Evolutionary conservation across 2,888 invertebrate species (phyloP).

Genomic region (Phragmatobia fuliginosa): DNA sequence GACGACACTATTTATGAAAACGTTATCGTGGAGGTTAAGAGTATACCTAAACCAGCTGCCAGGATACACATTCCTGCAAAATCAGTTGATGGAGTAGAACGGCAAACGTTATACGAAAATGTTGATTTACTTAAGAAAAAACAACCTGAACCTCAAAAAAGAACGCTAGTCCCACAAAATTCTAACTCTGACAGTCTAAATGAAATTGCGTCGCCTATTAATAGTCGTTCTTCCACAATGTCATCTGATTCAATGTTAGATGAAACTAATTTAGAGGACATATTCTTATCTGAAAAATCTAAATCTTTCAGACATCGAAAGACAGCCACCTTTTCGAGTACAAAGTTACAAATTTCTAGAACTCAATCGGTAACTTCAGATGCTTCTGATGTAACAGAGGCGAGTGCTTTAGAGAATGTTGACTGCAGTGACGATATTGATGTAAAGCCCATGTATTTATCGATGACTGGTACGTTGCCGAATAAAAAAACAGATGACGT

Average conservation of each 20-base stretch:
- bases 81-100: slow-evolving; percentile 57
- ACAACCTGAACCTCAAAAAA: slow-evolving; percentile 67
- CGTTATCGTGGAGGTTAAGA: slow-evolving; percentile 58
- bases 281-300: slow-evolving; percentile 79
- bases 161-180: slow-evolving; percentile 57
- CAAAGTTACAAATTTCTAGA: slow-evolving; percentile 63
- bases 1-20: slow-evolving; percentile 76
- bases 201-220: slow-evolving; percentile 53
- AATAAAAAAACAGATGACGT: slow-evolving; percentile 65
- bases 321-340: slow-evolving; percentile 53
- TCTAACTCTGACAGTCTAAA: slow-evolving; percentile 54
- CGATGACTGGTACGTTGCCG: slow-evolving; percentile 80
- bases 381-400: slow-evolving; percentile 73
- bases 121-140: slow-evolving; percentile 60
- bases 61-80: slow-evolving; percentile 73
- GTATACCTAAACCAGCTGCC: slow-evolving; percentile 72
- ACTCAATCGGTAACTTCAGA: slow-evolving; percentile 74
- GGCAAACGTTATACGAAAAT: slow-evolving; percentile 75
- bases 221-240: slow-evolving; percentile 73
- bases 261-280: slow-evolving; percentile 81
- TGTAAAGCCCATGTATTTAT: slow-evolving; percentile 69
- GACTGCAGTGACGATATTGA: slow-evolving; percentile 73
- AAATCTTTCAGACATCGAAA: slow-evolving; percentile 77
- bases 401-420: slow-evolving; percentile 82
- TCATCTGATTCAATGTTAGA: slow-evolving; percentile 81